Percentiles rank a stretch among this genome's conserved stretches.
Evolutionary conservation across 2,888 invertebrate species (phyloP).

Genomic region (Protodeltote pygarga): DNA sequence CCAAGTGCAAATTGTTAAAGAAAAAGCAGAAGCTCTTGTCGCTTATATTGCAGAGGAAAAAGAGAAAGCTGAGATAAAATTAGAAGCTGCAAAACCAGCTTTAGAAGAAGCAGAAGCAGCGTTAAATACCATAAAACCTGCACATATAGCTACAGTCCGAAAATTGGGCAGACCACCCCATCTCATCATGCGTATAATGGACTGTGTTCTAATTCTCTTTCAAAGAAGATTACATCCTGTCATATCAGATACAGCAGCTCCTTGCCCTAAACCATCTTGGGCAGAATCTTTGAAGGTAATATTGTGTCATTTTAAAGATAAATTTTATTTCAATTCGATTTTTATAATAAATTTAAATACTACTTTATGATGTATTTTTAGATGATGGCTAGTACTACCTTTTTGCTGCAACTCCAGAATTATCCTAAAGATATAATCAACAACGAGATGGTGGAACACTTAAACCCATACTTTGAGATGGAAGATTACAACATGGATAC

Average conservation of each 20-base stretch:
- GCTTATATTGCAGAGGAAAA: slow-evolving; percentile 96
- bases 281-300: slow-evolving; percentile 95
- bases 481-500: slow-evolving; percentile 99
- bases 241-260: slow-evolving; percentile 92
- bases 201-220: slow-evolving; percentile 97
- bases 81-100: slow-evolving; percentile 98
- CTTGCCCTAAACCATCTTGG: slow-evolving; percentile 98
- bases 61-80: slow-evolving; percentile 95
- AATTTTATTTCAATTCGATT: too few relatives aligned
- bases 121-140: slow-evolving; percentile 98
- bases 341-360: not conserved
- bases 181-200: slow-evolving; percentile 99
- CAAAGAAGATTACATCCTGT: slow-evolving; percentile 95
- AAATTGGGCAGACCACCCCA: slow-evolving; percentile 98
- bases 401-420: slow-evolving; percentile 95
- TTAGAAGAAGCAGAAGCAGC: slow-evolving; percentile 98
- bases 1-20: slow-evolving; percentile 98
- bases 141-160: slow-evolving; percentile 97
- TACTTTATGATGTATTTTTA: slow-evolving; percentile 60
- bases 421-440: slow-evolving; percentile 99
- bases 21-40: slow-evolving; percentile 96
- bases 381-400: slow-evolving; percentile 98
- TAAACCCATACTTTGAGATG: slow-evolving; percentile 97
- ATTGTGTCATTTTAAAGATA: not conserved
- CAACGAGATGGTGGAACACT: slow-evolving; percentile 97